These are phyloP conservation scores for Cynocephalus volans DNA, from an alignment of 2,113 vertebrate species.

Conservation along the genomic window DNA sequence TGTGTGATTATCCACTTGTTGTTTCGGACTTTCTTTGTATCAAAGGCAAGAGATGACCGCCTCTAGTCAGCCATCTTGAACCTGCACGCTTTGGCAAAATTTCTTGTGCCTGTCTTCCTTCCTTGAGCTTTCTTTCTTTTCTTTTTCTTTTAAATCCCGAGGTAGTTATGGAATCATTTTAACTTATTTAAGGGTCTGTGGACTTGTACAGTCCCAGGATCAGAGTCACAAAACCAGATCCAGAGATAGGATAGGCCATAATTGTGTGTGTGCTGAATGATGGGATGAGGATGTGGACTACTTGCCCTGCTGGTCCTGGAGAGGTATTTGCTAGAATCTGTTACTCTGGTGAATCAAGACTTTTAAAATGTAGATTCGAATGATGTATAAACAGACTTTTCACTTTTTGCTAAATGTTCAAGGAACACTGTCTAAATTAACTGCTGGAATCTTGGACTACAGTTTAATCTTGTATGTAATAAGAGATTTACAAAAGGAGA, in stretches of 20 bases:
- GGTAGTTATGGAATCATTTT: not conserved
- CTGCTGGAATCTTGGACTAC: slow-evolving; percentile 13
- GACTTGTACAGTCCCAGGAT: not conserved
- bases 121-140: not conserved
- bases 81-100: not conserved
- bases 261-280: not conserved
- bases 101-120: slow-evolving; percentile 46
- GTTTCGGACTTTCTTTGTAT: no score
- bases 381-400: not conserved
- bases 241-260: not conserved
- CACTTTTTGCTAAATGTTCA: slow-evolving; percentile 48
- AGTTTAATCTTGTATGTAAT: not conserved
- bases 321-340: slow-evolving; percentile 33
- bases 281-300: not conserved
- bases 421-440: slow-evolving; percentile 45
- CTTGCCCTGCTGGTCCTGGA: not conserved
- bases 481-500: slow-evolving; percentile 18
- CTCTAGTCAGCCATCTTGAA: no score
- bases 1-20: no score
- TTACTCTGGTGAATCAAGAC: slow-evolving; percentile 36
- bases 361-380: slow-evolving; percentile 35
- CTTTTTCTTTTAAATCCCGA: not conserved
- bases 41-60: no score
- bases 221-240: not conserved
- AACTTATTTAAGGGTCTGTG: not conserved